These are phyloP conservation scores for Rattus rattus DNA, from an alignment of 2,113 vertebrate genomes.

Conservation along the genomic window DNA sequence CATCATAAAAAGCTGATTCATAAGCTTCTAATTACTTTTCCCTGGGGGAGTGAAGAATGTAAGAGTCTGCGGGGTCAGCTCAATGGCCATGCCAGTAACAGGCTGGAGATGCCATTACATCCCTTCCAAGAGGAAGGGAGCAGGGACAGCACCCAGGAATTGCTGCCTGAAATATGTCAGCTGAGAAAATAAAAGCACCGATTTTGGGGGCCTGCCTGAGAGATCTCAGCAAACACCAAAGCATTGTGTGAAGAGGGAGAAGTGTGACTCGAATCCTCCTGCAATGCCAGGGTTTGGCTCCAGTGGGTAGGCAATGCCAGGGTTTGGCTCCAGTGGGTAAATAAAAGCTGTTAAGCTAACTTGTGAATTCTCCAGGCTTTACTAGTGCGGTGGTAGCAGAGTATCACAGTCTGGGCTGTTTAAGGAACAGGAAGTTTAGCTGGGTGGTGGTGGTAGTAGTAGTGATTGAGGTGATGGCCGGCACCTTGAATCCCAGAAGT, in stretches of 20 bases:
- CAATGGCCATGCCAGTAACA: neutral
- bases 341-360: slow-evolving; percentile 38
- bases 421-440: neutral
- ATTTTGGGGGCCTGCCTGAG: neutral
- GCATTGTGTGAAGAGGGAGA: neutral
- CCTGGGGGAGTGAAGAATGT: slow-evolving; percentile 47
- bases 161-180: neutral
- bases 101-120: slow-evolving; percentile 47
- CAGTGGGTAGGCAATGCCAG: neutral
- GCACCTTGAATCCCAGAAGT: neutral
- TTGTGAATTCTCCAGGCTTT: neutral
- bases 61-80: neutral
- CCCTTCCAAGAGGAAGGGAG: neutral
- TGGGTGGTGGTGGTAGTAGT: neutral
- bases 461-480: neutral
- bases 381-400: neutral
- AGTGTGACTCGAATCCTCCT: neutral
- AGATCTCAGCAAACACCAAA: neutral
- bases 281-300: neutral
- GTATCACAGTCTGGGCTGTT: neutral
- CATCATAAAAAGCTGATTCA: slow-evolving; percentile 78
- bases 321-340: neutral
- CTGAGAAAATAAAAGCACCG: slow-evolving; percentile 9
- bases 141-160: neutral
- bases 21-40: slow-evolving; percentile 74